These are phyloP conservation scores for Tiliacea aurago DNA, from an alignment of 2,888 invertebrate species.

Conservation along the genomic window DNA sequence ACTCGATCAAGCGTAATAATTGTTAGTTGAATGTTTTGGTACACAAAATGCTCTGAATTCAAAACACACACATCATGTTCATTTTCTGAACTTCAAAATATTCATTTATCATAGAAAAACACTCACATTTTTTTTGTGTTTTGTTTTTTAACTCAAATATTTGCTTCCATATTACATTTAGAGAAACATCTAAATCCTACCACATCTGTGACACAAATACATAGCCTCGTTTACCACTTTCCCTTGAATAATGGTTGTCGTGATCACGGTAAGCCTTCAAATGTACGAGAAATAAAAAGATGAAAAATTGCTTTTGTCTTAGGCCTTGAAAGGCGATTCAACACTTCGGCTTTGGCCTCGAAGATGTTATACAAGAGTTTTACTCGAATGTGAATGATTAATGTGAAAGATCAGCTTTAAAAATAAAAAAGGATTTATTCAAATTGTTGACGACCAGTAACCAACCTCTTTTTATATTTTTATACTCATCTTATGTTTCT, in stretches of 20 bases:
- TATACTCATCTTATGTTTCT: too few species aligned
- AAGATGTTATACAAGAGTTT: conserved; percentile 37
- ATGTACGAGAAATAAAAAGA: conserved; percentile 45
- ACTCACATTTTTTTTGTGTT: too few species aligned
- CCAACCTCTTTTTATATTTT: too few species aligned
- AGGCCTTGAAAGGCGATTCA: conserved; percentile 30
- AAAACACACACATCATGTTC: too few species aligned
- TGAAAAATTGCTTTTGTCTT: conserved; percentile 49
- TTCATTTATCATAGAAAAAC: not conserved
- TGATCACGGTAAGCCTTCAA: conserved; percentile 36
- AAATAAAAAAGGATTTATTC: conserved; percentile 10
- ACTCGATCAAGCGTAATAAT: too few species aligned
- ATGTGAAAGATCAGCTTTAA: conserved; percentile 16
- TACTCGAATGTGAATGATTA: conserved; percentile 37
- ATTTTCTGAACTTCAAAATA: not conserved
- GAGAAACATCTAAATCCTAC: not conserved
- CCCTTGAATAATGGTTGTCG: conserved; percentile 38
- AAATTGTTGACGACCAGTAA: too few species aligned
- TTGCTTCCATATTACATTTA: not conserved
- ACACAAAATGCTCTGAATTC: not conserved
- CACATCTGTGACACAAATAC: conserved; percentile 16
- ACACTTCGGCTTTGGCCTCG: conserved; percentile 19
- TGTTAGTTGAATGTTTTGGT: not conserved
- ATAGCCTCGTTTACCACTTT: conserved; percentile 12
- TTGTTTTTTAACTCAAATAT: too few species aligned